Base-by-base conservation (phyloP, 2,113 vertebrate species). In the Phodopus roborovskii region DNA sequence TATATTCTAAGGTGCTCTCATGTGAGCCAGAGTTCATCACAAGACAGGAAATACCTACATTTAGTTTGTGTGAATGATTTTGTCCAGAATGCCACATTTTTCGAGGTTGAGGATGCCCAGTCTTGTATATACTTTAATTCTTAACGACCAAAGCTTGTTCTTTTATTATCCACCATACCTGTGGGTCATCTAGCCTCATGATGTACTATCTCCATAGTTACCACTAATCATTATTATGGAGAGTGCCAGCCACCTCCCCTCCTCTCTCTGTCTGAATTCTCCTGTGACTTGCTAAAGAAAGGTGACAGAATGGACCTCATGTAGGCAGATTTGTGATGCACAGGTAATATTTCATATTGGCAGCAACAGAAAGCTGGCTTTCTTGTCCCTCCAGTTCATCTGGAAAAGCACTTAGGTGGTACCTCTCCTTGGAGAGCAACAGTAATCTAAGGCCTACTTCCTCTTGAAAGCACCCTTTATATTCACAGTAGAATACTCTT, bases 401-500 rank as follows among this genome's bases (percentile, higher is more conserved):
- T 96, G 71, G 48, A 96, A 96, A 96, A 56, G 85, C 84, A 66
- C 66, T 97, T 81, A 42, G 77, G 64, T 36, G 26, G 3, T 77
- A 62, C 64, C 42, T 92, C 90, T 26, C 92, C 98, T 94, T 94
- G 83, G 93, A 98, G 60, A 97, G 56, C 90, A 96, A 75, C 56
- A 93, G 89, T 89, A 95, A 97, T 96, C 94, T 96, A 98, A 98
- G 94, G 96, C 97, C 97, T 16, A 10, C 90, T 97, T 96, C 45
- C 17, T 97, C 96, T 97, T 96, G 93, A 98, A 98, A 96, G 94
- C 88, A 89, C 12, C 85, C 42, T 96, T 98, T 96, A 90, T 96
- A 97, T 96, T 98, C 97, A 96, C 96, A 96, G 96, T 97, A 90
- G 92, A 98, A 97, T 91, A 96, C 13, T 48, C 94, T 95, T 97